Evolutionary conservation across 2,797 vertebrate genomes (phyloP), one percentile per base, ranked within the genome.

Genomic region (Botia kubotai): DNA sequence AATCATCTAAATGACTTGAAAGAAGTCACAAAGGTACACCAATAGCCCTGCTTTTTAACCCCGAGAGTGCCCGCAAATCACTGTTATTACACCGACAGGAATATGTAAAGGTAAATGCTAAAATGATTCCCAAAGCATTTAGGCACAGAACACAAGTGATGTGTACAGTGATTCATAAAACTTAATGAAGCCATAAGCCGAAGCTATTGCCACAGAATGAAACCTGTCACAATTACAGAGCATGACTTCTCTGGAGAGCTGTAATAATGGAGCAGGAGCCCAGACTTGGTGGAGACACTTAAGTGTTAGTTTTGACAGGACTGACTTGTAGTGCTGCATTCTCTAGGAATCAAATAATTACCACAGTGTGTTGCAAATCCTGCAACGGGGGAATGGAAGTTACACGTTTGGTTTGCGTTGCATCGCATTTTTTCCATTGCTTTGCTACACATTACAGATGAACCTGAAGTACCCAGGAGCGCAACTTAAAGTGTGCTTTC

Each of bases 71-170:
- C 48, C 69, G 36, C 55, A 86, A 84, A 87, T 83, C 58, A 62
- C 83, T 58, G 70, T 80, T 48, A 60, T 75, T 81, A 84, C 29
- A 8, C 77, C 53, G 76, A 58, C 43, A 70, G 60, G 72, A 85
- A 82, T 80, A 84, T 86, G 85, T 85, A 81, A 84, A 62, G 69
- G 77, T 82, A 65, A 83, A 67, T 69, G 53, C 83, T 77, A 87
- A 83, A 87, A 89, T 88, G 74, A 88, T 88, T 90, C 89, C 84
- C 79, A 84, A 66, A 85, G 86, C 90, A 85, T 90, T 90, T 87
- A 88, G 81, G 84, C 52, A 74, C 88, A 84, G 86, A 87, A 87
- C 72, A 86, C 83, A 69, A 83, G 81, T 88, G 79, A 80, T 90
- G 90, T 58, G 86, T 88, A 88, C 88, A 84, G 85, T 83, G 89